Base-by-base conservation (phyloP, 2,888 invertebrate species). In the Spisula solida region DNA sequence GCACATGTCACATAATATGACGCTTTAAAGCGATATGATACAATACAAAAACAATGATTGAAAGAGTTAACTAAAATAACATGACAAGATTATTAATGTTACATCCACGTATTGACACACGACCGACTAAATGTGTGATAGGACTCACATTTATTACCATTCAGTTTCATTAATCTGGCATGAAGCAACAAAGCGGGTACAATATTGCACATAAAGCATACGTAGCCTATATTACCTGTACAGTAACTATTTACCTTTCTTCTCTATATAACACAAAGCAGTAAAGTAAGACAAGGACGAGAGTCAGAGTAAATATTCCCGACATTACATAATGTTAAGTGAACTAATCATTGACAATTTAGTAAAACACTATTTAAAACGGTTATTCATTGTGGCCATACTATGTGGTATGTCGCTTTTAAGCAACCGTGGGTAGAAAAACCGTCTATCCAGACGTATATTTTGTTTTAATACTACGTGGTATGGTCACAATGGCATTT, bases 221-320 rank as follows among this genome's bases (percentile, higher is more conserved):
- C 75, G 34, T 75, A 75, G 75, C 75, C 75, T 75, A 75, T 12
- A 16, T 16, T 34, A 75, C 29, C 75, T 18, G 14, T 75, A 34
- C 75, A 31, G 29, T 31, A 14, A 75, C 29, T 34, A 34, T 75
- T 75, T 75, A 75, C 75, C 75, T 75, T 75, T 75, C 75, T 31
- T 75, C 75, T 75, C 75, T 75, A 75, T 75, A 75, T 34, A 75
- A 75, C 12, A 75, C 5, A n/a, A 75, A 75, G 75, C 75, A 75
- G 34, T 31, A 31, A 41, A 75, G 34, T 31, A 75, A 34, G 75
- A 66, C 5, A 41, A 25, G n/a, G 25, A 10, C 6, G 10, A 25
- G 10, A 25, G 60, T 12, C 25, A 51, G 16, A 51, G 51, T 51
- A 8, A 51, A 51, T 51, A 51, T 41, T 41, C 41, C 8, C 8